A percentile compares a stretch with the other conserved stretches of the same genome.
These are phyloP conservation scores for Aquatica leii DNA, from an alignment of 2,888 invertebrate species.

Conservation along the genomic window DNA sequence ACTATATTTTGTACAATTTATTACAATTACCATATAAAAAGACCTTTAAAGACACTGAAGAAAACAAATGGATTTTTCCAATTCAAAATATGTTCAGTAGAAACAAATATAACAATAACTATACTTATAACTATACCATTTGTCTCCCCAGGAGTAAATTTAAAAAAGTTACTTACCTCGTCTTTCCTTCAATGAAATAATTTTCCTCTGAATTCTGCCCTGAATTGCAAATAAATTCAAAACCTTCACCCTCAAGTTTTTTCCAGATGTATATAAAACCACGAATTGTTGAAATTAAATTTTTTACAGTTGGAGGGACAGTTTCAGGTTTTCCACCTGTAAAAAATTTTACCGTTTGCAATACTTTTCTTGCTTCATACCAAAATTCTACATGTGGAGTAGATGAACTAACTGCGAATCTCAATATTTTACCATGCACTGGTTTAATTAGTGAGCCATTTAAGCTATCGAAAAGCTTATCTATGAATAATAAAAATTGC, in stretches of 20 bases:
- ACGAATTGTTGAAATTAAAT: background rate
- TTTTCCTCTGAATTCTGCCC: background rate
- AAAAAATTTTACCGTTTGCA: background rate
- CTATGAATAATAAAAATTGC: constrained; percentile 29
- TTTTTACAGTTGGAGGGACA: constrained; percentile 3
- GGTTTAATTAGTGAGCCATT: constrained; percentile 17
- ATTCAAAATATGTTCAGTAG: no score
- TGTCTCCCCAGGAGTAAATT: no score
- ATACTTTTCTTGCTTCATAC: background rate
- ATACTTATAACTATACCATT: no score
- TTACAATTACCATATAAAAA: no score
- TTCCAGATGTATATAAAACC: background rate
- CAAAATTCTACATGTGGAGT: constrained; percentile 14
- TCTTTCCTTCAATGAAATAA: background rate
- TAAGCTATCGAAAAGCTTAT: constrained; percentile 33
- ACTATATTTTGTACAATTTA: no score
- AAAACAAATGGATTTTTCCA: no score
- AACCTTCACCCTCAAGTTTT: no score
- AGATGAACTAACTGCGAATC: constrained; percentile 4
- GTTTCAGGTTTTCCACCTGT: background rate
- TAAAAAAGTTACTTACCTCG: background rate
- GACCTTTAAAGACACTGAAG: no score
- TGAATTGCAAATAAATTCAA: background rate
- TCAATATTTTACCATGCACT: constrained; percentile 8
- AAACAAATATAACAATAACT: no score